Base-by-base conservation (phyloP, 53 echinoderm and acorn worm species). In the Henricia sp. region DNA sequence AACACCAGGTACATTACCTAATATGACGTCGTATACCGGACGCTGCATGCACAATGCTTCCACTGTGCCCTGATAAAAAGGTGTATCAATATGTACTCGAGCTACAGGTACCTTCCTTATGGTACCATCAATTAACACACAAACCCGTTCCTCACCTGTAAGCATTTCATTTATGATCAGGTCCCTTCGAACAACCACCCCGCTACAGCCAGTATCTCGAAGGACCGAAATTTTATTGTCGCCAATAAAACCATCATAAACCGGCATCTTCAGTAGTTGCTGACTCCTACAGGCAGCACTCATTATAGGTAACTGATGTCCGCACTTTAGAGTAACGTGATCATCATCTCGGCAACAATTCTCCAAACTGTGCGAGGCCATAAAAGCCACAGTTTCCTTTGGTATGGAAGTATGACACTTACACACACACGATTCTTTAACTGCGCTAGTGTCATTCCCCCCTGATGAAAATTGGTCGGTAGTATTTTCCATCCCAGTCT, bases 1-100 rank as follows among this genome's bases (percentile, higher is more conserved):
- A 51, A 87, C 83, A 37, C 83, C 87, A 51, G 23, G 4, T 54
- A 91, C 62, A 30, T 91, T 91, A 0, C 86, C 87, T 3, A 90
- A 23, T 37, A 90, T 72, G 1, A 90, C n/a, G 72, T 90, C 69
- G 62, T 52, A 85, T 5, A 86, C 86, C 3, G 86, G 86, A 72
- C 67, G 65, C 65, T 86, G 29, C 85, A 85, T 63, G 57, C 85
- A 85, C 23, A 85, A 23, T 8, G 85, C 85, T 23, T 38, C 11
- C 12, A 85, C 73, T 21, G 16, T 9, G 19, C 85, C 72, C 19
- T 24, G 1, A 13, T 70, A 42, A 21, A 85, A 86, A 20, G 86
- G 86, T 17, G 86, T 86, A 27, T 63, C 55, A 28, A 83, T 67
- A 12, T 14, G 26, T 12, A 83, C 20, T 12, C 52, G 9, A 33